These are phyloP conservation scores for Tadarida brasiliensis DNA, from an alignment of 2,797 vertebrate genomes.

Conservation along the genomic window DNA sequence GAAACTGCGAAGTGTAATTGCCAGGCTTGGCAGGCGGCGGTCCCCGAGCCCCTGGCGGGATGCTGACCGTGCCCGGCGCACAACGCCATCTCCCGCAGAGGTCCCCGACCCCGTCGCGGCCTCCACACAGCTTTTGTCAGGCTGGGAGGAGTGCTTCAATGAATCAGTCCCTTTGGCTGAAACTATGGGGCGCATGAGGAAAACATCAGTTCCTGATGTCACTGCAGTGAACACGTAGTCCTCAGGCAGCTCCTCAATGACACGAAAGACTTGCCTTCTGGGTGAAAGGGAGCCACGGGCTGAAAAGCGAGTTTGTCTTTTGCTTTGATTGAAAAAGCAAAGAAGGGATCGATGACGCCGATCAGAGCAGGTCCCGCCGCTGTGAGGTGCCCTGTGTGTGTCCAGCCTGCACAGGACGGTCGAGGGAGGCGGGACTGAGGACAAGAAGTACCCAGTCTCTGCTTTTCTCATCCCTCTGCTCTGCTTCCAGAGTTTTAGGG, in stretches of 20 bases:
- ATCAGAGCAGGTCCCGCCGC: not conserved
- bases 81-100: not conserved
- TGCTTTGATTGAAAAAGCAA: slow-evolving; percentile 4
- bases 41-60: not conserved
- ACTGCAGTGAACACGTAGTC: accelerated
- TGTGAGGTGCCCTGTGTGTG: not conserved
- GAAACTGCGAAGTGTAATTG: slow-evolving; percentile 15
- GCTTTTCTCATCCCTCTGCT: not conserved
- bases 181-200: not conserved
- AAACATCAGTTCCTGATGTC: not conserved
- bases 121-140: not conserved
- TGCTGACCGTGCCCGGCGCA: accelerated
- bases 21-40: slow-evolving; percentile 26
- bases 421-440: accelerated
- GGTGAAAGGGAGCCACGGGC: not conserved
- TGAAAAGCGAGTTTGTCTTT: slow-evolving; percentile 23
- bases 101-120: not conserved
- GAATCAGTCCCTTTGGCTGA: not conserved
- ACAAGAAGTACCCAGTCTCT: accelerated
- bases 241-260: accelerated
- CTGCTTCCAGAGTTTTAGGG: not conserved
- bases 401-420: not conserved
- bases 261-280: no score
- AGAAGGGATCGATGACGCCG: not conserved
- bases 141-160: not conserved